A percentile compares a stretch with the other conserved stretches of the same genome.
phyloP scores from a whole-genome alignment of 2,797 vertebrate genomes.

The Meda fulgida region DNA sequence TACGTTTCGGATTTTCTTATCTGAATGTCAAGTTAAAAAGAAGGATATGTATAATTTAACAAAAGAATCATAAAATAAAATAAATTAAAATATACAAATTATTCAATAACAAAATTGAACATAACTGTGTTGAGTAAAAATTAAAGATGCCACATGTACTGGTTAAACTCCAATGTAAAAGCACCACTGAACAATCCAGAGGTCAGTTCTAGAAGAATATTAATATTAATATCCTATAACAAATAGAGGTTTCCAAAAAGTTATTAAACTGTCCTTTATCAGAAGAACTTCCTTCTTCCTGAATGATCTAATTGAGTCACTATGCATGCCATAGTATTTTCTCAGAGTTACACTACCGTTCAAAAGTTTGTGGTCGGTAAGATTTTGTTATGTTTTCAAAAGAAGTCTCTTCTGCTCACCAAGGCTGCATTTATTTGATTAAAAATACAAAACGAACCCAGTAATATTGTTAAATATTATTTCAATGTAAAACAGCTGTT shows the following conservation, averaged over 20 bases:
- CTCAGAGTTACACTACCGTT: neutral
- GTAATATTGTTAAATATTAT: no score
- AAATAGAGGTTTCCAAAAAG: neutral
- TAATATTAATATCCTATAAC: neutral
- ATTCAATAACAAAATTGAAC: neutral
- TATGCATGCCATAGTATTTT: neutral
- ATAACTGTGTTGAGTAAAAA: neutral
- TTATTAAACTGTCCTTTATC: neutral
- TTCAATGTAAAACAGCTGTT: no score
- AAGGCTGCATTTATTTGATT: no score
- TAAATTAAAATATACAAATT: neutral
- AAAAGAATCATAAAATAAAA: neutral
- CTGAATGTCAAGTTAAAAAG: neutral
- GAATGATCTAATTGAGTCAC: neutral
- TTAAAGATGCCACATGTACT: neutral
- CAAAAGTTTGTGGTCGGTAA: no score
- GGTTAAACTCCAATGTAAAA: neutral
- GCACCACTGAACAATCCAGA: neutral
- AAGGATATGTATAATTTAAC: neutral
- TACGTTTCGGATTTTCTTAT: neutral
- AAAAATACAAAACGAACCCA: no score
- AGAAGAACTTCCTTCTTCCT: neutral
- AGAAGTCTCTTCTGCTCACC: no score
- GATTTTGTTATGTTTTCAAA: no score
- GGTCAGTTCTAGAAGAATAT: neutral